Base-by-base conservation (phyloP, 2,888 invertebrate species). In the Rhogogaster chlorosoma region DNA sequence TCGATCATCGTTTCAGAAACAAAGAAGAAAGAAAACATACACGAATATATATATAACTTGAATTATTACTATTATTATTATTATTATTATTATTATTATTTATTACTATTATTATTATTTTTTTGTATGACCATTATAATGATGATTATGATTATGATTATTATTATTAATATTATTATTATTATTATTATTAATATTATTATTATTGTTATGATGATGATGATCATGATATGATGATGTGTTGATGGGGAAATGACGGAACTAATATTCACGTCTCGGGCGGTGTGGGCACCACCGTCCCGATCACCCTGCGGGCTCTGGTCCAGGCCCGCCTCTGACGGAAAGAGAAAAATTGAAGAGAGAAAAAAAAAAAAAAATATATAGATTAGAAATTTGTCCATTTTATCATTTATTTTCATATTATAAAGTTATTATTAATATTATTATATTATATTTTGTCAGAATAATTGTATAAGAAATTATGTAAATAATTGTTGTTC, bases 291-390 rank as follows among this genome's bases (percentile, higher is more conserved):
- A 93, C 93, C 93, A 93, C 93, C 93, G 92, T 91, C 91, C 89
- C n/a, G 88, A 87, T 94, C 94, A 95, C 95, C 95, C 95, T 95
- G 95, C 95, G 94, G 94, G 94, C 95, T 95, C 94, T 94, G 95
- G 94, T 94, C 95, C 93, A 92, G 94, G 94, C 94, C 94, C 94
- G 94, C 94, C 94, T 94, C 94, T 95, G 89, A 89, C 7, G 32
- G 7, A 32, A 29, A 36, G 22, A 29, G 3, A 32, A 77, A 77
- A 77, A 26, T 49, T n/a, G 5, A 12, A 10, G 32, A 38, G n/a
- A 22, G 36, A 22, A 29, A n/a, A 29, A 49, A 12, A 10, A 53
- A 38, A 15, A 22, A 57, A 22, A 29, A n/a, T 15, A 49, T 45
- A 2, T 1, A 45, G 22, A 15, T 57, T 57, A 26, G 12, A 45